Base-by-base conservation (phyloP, 1,140 invertebrate species). In the Nymphalis io region DNA sequence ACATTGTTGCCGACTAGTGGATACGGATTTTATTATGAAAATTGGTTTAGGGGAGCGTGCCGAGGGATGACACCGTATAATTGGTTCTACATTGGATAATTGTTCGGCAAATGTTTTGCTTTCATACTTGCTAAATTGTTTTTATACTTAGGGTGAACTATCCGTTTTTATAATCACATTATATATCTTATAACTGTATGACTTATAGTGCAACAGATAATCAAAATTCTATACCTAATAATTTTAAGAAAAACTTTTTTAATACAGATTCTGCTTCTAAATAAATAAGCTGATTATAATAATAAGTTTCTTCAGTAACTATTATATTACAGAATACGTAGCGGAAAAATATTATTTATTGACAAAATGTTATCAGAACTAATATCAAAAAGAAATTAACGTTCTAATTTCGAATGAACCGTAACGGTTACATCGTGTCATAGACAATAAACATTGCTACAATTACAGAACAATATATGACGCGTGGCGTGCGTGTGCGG, bases 21-120 rank as follows among this genome's bases (percentile, higher is more conserved):
- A 84, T 87, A 84, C 81, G 80, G 84, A 86, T 87, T 88, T 88
- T 87, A 87, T 88, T 85, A 81, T 83, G 81, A 81, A 87, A 81
- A 88, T 88, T 87, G 81, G 75, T 80, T 80, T 84, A 79, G 80
- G 84, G 86, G 81, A 80, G 79, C 75, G 72, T 74, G 78, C 77
- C 72, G 75, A 72, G 84, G 86, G 83, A 85, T 81, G 86, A 80
- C 82, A 86, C 81, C 75, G 80, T 75, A 75, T 87, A 87, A 89
- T 89, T 88, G 83, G 71, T 67, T 81, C 74, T 86, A 79, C 79
- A 83, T 80, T 80, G 85, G 81, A 87, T 90, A 89, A 90, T 89
- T 90, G 84, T 62, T 79, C 68, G 69, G 81, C 84, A 82, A 86
- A 85, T 85, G 85, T 84, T 84, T 82, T 75, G 70, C 76, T 75